phyloP scores from a whole-genome alignment of 2,888 invertebrate species.

The Pyrrhia umbra region DNA sequence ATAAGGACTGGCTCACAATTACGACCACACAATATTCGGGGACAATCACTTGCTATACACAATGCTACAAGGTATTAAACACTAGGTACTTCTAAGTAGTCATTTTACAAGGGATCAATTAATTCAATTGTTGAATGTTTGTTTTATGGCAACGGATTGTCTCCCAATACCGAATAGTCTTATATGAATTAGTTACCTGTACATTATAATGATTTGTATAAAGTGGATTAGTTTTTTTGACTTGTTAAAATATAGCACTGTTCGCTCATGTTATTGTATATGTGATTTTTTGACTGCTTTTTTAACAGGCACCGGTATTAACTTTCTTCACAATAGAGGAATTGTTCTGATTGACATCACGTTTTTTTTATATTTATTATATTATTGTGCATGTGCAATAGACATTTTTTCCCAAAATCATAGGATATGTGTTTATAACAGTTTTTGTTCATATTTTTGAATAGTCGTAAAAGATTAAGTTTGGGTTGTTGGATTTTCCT shows the following conservation, averaged over 20 bases:
- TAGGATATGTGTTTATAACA: constrained; percentile 9
- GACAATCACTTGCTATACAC: constrained; percentile 42
- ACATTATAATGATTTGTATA: constrained; percentile 54
- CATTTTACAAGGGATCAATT: constrained; percentile 50
- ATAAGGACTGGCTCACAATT: constrained; percentile 13
- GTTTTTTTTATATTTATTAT: neutral
- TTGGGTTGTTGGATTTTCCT: constrained; percentile 5
- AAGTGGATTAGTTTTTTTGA: constrained; percentile 42
- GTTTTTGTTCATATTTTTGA: constrained; percentile 8
- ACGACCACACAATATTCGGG: constrained; percentile 31
- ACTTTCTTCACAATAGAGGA: constrained; percentile 18
- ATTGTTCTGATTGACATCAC: neutral
- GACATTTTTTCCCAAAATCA: constrained; percentile 3
- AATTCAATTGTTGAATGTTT: constrained; percentile 35
- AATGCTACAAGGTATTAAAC: constrained; percentile 28
- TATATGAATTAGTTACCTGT: constrained; percentile 55
- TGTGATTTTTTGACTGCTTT: constrained; percentile 35
- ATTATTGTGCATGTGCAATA: constrained; percentile 26
- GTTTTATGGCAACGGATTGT: constrained; percentile 44
- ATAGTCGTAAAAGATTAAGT: constrained; percentile 8
- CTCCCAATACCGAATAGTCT: constrained; percentile 35
- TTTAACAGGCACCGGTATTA: constrained; percentile 15
- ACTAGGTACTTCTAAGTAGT: constrained; percentile 22
- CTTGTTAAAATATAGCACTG: constrained; percentile 30
- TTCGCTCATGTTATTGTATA: constrained; percentile 28